Base-by-base conservation (phyloP, 2,888 invertebrate species). In the Cerastis rubricosa region DNA sequence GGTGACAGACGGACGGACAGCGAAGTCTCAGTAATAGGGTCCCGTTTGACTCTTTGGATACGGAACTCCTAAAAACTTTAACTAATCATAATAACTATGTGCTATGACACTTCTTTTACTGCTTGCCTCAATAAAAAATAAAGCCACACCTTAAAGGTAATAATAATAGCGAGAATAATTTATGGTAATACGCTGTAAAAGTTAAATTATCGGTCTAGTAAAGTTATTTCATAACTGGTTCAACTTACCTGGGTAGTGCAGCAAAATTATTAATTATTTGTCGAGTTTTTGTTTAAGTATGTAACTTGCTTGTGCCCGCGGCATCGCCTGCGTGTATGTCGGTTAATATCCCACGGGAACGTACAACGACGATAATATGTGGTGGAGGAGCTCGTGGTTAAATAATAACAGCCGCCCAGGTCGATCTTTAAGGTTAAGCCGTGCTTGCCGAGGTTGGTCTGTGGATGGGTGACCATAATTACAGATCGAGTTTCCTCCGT, bases 171-270 rank as follows among this genome's bases (percentile, higher is more conserved):
- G 6, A 63, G 3, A 19, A 47, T 68, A 81, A 81, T 78, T 68
- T 79, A 85, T 74, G 73, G 43, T 83, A 80, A 80, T 86, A 70
- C 54, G 63, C 59, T 64, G 49, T 76, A 74, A 79, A 84, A 74
- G 22, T 14, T 25, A 79, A 85, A 83, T 86, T 76, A 83, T 78
- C 35, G 71, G 74, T 75, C 47, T 35, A 17, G 45, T 74, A 49
- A 70, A 74, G 22, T 73, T 78, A 82, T 59, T 83, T 72, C 61
- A 59, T 63, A 83, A 83, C 72, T 76, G 66, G 83, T 81, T 12
- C 51, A 59, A 57, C 75, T 35, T 65, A 35, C 22, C 29, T 43
- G 40, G 1, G 40, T 17, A 17, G 40, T 17, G 12, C 45, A 40
- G 80, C 59, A 71, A 64, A 29, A 83, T 80, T 78, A 83, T 69